A percentile compares a stretch with the other conserved stretches of the same genome.
phyloP scores from a whole-genome alignment of 2,888 invertebrate genomes.

The Pristionchus japonicus region DNA sequence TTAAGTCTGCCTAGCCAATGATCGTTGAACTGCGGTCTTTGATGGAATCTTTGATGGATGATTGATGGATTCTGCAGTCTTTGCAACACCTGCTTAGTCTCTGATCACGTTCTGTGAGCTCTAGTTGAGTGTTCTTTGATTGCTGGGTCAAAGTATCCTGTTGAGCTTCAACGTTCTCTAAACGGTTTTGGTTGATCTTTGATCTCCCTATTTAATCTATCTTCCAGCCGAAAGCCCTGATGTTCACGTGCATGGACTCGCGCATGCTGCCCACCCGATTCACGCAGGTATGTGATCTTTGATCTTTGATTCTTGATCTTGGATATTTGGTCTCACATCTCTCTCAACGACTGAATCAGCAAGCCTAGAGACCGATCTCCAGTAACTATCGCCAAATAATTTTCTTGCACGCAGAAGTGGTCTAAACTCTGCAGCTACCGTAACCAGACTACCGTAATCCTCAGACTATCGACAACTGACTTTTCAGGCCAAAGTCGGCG shows the following conservation, averaged over 20 bases:
- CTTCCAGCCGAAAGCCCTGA: slow-evolving; percentile 91
- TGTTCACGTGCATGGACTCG: slow-evolving; percentile 98
- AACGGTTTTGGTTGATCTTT: too few relatives aligned
- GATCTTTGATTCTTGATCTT: background rate
- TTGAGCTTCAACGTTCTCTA: too few relatives aligned
- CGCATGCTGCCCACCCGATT: slow-evolving; percentile 95
- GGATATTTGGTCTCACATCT: background rate
- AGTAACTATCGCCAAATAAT: too few relatives aligned
- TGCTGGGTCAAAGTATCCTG: too few relatives aligned
- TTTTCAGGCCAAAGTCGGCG: slow-evolving; percentile 85
- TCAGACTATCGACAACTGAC: background rate
- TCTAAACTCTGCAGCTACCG: too few relatives aligned
- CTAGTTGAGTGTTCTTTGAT: background rate
- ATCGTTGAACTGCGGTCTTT: background rate
- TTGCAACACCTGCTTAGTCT: background rate
- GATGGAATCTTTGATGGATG: too few relatives aligned
- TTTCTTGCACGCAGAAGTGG: too few relatives aligned
- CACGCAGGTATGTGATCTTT: slow-evolving; percentile 80
- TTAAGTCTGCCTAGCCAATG: too few relatives aligned
- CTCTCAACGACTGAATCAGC: too few relatives aligned
- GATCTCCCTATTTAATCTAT: too few relatives aligned
- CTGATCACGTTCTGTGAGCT: background rate
- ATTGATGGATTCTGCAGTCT: background rate
- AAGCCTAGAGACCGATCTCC: too few relatives aligned
- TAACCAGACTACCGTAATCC: background rate